Evolutionary conservation across 2,113 vertebrate species (phyloP), one percentile per base, ranked within the genome.

Genomic region (Alethe diademata): DNA sequence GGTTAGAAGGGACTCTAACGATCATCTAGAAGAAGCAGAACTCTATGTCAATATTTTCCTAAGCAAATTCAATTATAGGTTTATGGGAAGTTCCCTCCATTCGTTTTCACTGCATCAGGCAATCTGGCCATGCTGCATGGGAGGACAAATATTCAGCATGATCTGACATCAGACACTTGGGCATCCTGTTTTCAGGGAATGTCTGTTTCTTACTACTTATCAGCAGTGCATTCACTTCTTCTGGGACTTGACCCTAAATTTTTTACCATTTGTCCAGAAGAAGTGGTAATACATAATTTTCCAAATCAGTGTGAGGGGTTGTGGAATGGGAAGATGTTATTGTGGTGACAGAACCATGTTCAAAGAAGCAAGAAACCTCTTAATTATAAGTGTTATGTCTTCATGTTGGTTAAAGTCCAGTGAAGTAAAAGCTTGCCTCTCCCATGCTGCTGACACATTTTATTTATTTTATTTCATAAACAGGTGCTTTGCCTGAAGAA

Each of bases 401-500:
- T 75, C 18, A 42, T 12, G 2, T 48, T 81, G 9, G 8, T 61
- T 74, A 50, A 72, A 94, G 26, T 47, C 11, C 47, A 47, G 11
- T 22, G 31, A 86, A 81, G 16, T 38, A 73, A 78, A 81, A 12
- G 3, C 7, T 62, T 86, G 3, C 56, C 45, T 76, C 33, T 70
- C 13, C 14, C 35, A 14, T n/a, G 11, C 13, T 71, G 45, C 64
- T 78, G 57, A 43, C 23, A 17, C 42, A 69, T n/a, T 64, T 12
- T 42, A 69, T 93, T 92, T 76, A 75, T 72, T 85, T 90, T 7
- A 62, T 35, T 88, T 88, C 47, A 54, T 73, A 73, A 86, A 19
- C 86, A 93, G 88, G 14, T 94, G 72, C 72, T 95, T 95, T 94
- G 54, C 88, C 83, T 86, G 86, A 94, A 93, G 83, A 95, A 89